Evolutionary conservation across 2,113 vertebrate genomes (phyloP), one percentile per base, ranked within the genome.

Genomic region (Cochlearius cochlearius): DNA sequence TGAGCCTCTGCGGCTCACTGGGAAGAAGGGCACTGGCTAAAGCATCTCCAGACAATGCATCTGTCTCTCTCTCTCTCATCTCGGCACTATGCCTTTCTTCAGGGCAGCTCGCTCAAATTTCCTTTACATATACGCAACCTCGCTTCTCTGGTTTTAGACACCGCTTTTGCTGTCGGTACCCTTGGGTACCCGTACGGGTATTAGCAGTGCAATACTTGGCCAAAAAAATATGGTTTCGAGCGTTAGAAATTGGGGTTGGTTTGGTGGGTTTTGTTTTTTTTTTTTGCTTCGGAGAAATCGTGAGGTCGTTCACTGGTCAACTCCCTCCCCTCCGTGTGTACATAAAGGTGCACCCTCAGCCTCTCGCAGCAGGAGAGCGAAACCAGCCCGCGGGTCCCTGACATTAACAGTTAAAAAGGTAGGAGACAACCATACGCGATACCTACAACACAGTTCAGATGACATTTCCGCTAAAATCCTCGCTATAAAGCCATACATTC

Each of bases 1-100:
- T 98, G 99, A 99, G 99, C 98, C 99, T 98, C 98, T 98, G 98
- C 98, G 99, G 99, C 99, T 99, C 99, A 97, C 98, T 96, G 98
- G 98, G 98, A 99, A 98, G 98, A 99, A 99, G 99, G 99, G 98
- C 99, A 99, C 98, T 99, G 98, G 98, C 99, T 99, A 99, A 97
- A 97, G 98, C 98, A 98, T 98, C 98, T 98, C 98, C 98, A 98
- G 98, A 98, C 98, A 98, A 97, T 93, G 97, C 98, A 98, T 98
- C 96, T 96, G 72, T 98, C 98, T 98, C 92, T 97, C 95, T 97
- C 95, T 98, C 92, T 98, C 98, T 98, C 98, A 98, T 97, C 98
- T 98, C 32, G 98, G 98, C 98, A 98, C 98, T 98, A 98, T 97
- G 98, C 98, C 98, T 98, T 98, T 98, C 98, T 98, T 98, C 98